Percentiles rank a stretch among this genome's conserved stretches.
Evolutionary conservation across 2,797 vertebrate species (phyloP).

Genomic region (Agapornis canus): DNA sequence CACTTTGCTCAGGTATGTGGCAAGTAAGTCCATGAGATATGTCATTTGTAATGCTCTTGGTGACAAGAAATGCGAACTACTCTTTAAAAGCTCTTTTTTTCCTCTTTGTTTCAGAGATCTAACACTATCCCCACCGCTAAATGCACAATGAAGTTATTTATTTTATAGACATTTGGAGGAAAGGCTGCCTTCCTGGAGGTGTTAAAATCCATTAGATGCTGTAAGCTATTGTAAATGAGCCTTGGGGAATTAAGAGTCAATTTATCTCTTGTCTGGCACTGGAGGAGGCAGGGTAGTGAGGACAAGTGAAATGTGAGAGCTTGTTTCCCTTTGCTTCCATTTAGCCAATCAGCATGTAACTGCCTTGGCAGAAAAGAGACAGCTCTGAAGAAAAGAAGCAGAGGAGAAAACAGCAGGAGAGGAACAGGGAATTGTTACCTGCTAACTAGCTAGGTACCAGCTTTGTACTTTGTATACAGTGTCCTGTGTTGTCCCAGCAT

Average conservation of each 20-base stretch:
- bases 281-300: background rate
- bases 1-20: background rate
- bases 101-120: background rate
- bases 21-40: background rate
- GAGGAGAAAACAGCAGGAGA: background rate
- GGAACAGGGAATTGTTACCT: background rate
- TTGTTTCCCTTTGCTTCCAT: background rate
- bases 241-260: background rate
- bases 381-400: background rate
- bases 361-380: background rate
- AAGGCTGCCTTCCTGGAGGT: background rate
- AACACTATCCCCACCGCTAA: background rate
- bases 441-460: background rate
- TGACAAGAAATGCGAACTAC: background rate
- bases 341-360: background rate
- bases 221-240: background rate
- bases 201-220: background rate
- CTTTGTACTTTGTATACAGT: background rate
- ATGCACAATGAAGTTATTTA: background rate
- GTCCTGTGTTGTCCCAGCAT: background rate
- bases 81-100: background rate
- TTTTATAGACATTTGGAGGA: background rate
- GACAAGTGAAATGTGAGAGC: background rate
- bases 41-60: background rate
- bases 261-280: background rate